These are phyloP conservation scores for Bedellia somnulentella DNA, from an alignment of 2,888 invertebrate species.

Conservation along the genomic window DNA sequence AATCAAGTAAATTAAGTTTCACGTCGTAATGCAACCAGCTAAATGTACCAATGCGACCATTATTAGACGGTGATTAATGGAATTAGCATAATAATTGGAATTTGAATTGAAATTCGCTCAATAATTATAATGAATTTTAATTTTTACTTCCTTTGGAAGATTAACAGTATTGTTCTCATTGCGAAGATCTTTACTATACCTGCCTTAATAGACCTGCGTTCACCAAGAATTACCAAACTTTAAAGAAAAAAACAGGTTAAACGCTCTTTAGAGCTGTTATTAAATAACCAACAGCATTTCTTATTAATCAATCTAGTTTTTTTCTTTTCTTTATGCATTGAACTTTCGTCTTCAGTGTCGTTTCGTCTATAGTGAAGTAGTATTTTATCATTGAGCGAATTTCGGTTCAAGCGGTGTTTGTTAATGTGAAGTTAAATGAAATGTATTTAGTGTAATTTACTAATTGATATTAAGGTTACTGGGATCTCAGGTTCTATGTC, in stretches of 20 bases:
- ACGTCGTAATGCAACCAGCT: constrained; percentile 27
- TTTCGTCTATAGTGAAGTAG: too few relatives aligned
- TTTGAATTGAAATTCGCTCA: background rate
- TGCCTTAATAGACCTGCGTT: too few relatives aligned
- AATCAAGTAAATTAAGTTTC: constrained; percentile 33
- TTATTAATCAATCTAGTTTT: too few relatives aligned
- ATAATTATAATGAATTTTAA: background rate
- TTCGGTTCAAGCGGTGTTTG: too few relatives aligned
- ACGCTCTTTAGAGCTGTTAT: too few relatives aligned
- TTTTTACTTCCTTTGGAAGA: background rate
- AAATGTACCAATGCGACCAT: background rate
- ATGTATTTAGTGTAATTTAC: background rate
- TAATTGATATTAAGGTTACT: constrained; percentile 11
- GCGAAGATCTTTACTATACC: too few relatives aligned
- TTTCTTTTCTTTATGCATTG: too few relatives aligned
- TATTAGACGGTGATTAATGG: background rate
- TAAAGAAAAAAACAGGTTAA: too few relatives aligned
- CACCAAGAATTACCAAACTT: too few relatives aligned
- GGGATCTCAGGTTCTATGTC: constrained; percentile 38
- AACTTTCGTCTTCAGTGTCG: background rate
- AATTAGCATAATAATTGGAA: background rate
- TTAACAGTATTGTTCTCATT: background rate
- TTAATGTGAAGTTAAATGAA: background rate
- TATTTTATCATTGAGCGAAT: too few relatives aligned
- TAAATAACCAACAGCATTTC: too few relatives aligned